These are phyloP conservation scores for Barbus barbus DNA, from an alignment of 2,113 vertebrate species.

Conservation along the genomic window DNA sequence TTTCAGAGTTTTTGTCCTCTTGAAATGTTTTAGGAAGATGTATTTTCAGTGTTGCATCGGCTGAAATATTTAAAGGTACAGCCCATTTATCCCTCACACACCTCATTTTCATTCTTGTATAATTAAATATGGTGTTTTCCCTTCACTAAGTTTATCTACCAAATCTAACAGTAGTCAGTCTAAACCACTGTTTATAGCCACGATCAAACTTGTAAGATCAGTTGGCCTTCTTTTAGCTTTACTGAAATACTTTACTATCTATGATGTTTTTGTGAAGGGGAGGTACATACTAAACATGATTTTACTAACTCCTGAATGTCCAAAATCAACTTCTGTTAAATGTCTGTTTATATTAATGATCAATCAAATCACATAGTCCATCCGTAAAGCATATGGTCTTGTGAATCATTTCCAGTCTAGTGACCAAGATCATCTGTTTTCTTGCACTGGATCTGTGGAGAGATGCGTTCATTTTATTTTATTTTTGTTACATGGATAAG, in stretches of 20 bases:
- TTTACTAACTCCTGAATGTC: not conserved
- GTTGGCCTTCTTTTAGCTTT: not conserved
- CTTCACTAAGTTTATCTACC: not conserved
- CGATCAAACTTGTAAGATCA: not conserved
- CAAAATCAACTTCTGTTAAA: not conserved
- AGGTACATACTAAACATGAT: constrained; percentile 12
- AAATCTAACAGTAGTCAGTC: not conserved
- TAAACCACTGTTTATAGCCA: not conserved
- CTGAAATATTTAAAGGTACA: not conserved
- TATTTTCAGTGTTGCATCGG: not conserved
- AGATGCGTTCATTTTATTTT: too few relatives aligned
- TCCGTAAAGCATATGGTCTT: not conserved
- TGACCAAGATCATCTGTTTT: not conserved
- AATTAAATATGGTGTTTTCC: not conserved
- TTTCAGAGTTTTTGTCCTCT: not conserved
- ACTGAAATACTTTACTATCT: not conserved
- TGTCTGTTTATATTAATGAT: not conserved
- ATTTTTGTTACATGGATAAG: not conserved
- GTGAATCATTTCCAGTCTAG: not conserved
- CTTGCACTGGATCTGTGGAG: not conserved
- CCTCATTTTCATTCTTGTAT: not conserved
- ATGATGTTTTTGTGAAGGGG: constrained; percentile 12
- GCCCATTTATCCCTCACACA: not conserved
- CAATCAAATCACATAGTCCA: not conserved
- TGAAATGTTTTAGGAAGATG: not conserved